Conservation (phyloP, 1,140 invertebrate genomes). For the Drosophila ananassae region DNA sequence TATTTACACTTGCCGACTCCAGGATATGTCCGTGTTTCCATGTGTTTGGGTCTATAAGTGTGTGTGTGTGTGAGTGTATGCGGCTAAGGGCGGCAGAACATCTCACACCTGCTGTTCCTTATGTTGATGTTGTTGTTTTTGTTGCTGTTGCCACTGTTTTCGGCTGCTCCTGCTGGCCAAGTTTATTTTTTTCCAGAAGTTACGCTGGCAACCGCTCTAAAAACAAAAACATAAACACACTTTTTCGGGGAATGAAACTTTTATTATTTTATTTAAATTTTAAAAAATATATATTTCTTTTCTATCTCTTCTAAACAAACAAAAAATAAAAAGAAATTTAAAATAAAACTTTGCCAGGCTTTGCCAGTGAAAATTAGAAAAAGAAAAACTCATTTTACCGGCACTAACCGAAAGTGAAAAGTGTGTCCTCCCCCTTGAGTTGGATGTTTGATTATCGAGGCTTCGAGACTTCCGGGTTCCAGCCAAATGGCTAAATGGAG, state of each 20-base stretch:
- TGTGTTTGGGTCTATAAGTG: background rate
- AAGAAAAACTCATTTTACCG: constrained; percentile 27
- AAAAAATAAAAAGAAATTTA: constrained; percentile 19
- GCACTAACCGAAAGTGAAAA: constrained; percentile 43
- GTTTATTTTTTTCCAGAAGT: constrained; percentile 41
- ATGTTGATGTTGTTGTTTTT: constrained; percentile 1
- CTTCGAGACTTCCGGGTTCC: constrained; percentile 36
- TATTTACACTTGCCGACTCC: constrained; percentile 68
- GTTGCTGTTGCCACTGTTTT: constrained; percentile 18
- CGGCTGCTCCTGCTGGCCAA: constrained; percentile 48
- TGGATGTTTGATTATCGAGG: constrained; percentile 26
- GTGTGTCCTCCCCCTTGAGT: constrained; percentile 14
- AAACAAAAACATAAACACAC: constrained; percentile 21
- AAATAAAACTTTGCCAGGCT: constrained; percentile 38
- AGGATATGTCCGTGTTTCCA: constrained; percentile 17
- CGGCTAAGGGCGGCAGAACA: constrained; percentile 32
- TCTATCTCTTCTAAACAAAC: constrained; percentile 20
- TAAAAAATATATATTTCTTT: constrained; percentile 8
- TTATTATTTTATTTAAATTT: constrained; percentile 11
- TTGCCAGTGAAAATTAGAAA: constrained; percentile 26
- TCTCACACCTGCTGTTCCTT: constrained; percentile 52
- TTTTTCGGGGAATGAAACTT: background rate
- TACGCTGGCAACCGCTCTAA: constrained; percentile 59
- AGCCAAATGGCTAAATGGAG: constrained; percentile 29
- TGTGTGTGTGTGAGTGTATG: constrained; percentile 12